These are phyloP conservation scores for Orthosia gothica DNA, from an alignment of 2,888 invertebrate species.

Conservation along the genomic window DNA sequence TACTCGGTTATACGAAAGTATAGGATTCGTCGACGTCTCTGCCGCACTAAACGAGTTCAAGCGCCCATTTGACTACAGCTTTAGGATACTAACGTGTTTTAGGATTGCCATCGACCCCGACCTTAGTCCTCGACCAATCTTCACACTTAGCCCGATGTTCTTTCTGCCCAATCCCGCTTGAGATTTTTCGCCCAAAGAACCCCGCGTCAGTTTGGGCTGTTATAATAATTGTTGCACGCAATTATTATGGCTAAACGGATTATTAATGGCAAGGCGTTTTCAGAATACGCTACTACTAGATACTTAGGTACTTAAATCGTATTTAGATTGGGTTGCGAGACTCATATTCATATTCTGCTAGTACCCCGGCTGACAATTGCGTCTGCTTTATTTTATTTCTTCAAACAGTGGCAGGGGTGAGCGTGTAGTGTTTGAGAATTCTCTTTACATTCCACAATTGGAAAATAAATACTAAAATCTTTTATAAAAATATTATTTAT, in stretches of 20 bases:
- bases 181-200: too few species aligned
- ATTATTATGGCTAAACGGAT: too few species aligned
- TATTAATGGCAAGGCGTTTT: too few species aligned
- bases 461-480: not conserved
- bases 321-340: not conserved
- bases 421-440: slow-evolving; percentile 60
- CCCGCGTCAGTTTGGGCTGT: too few species aligned
- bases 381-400: slow-evolving; percentile 76
- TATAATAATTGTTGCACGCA: too few species aligned
- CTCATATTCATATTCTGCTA: slow-evolving; percentile 66
- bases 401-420: slow-evolving; percentile 67
- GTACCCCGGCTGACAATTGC: slow-evolving; percentile 71
- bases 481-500: too few species aligned
- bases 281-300: too few species aligned
- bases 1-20: not conserved
- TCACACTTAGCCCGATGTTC: not conserved
- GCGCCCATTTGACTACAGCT: not conserved
- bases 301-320: not conserved
- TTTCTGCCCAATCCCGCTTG: not conserved
- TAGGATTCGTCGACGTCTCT: not conserved
- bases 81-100: not conserved
- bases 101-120: too few species aligned
- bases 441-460: slow-evolving; percentile 59
- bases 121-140: not conserved
- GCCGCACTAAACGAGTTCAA: not conserved